These are phyloP conservation scores for Clarias fuscus DNA, from an alignment of 2,797 vertebrate species.

Conservation along the genomic window DNA sequence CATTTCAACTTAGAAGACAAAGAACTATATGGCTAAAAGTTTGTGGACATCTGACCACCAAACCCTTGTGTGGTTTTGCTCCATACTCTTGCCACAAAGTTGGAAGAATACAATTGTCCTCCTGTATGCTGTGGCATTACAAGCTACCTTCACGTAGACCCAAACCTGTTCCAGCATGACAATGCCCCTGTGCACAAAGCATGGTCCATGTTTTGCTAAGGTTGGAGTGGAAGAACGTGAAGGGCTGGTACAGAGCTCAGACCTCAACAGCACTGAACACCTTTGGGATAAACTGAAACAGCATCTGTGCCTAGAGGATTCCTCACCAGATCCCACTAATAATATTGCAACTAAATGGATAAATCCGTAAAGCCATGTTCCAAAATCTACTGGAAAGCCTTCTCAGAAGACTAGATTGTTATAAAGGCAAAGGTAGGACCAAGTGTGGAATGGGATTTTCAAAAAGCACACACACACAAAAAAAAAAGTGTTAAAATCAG, in stretches of 20 bases:
- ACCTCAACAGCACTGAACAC: not conserved
- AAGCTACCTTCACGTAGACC: not conserved
- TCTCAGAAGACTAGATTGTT: not conserved
- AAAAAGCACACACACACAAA: not conserved
- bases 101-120: not conserved
- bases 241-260: not conserved
- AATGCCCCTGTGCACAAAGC: not conserved
- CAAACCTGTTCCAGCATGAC: not conserved
- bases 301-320: not conserved
- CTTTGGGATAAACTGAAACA: not conserved
- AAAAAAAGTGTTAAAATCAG: no score
- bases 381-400: not conserved
- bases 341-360: not conserved
- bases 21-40: not conserved
- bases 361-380: not conserved
- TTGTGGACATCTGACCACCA: not conserved
- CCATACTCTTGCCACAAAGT: not conserved
- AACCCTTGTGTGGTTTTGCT: not conserved
- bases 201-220: not conserved
- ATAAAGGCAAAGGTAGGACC: not conserved
- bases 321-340: not conserved
- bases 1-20: not conserved
- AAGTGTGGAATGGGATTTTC: not conserved
- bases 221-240: not conserved
- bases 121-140: not conserved